Conservation (phyloP, 1,140 invertebrate genomes). For the Zaprionus capensis region DNA sequence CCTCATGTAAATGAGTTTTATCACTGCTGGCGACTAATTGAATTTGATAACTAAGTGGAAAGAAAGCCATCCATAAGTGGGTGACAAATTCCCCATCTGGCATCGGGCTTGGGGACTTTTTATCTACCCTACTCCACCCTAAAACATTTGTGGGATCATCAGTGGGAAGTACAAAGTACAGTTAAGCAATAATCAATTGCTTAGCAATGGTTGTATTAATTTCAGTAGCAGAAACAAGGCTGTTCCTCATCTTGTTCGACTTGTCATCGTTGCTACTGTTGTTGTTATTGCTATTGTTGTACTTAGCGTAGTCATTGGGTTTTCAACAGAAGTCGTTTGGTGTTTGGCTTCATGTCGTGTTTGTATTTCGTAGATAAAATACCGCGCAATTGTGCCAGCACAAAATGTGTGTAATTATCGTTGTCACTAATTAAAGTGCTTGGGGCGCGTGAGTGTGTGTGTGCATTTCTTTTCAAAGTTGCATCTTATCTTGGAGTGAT, state of each 20-base stretch:
- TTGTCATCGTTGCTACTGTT: constrained; percentile 52
- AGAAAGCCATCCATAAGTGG: constrained; percentile 42
- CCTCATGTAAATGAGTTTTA: constrained; percentile 74
- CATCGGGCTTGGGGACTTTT: neutral
- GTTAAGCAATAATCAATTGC: constrained; percentile 78
- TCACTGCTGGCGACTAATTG: constrained; percentile 65
- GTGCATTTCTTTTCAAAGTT: constrained; percentile 14
- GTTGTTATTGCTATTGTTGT: constrained; percentile 26
- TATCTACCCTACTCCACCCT: neutral
- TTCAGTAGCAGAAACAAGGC: constrained; percentile 48
- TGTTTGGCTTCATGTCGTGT: constrained; percentile 58
- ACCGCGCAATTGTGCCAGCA: constrained; percentile 55
- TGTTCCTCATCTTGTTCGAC: constrained; percentile 36
- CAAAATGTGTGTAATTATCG: constrained; percentile 76
- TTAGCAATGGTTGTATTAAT: constrained; percentile 67
- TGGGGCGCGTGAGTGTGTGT: constrained; percentile 1
- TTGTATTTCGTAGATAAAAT: constrained; percentile 72
- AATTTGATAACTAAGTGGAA: constrained; percentile 58
- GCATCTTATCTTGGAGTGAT: constrained; percentile 28
- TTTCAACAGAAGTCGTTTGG: constrained; percentile 75
- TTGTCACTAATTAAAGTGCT: constrained; percentile 79
- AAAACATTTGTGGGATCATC: constrained; percentile 53
- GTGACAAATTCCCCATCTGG: constrained; percentile 35
- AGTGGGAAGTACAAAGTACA: constrained; percentile 69
- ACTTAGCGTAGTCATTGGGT: constrained; percentile 54